Percentiles rank a stretch among this genome's conserved stretches.
These are phyloP conservation scores for Conops quadrifasciatus DNA, from an alignment of 2,888 invertebrate genomes.

Conservation along the genomic window DNA sequence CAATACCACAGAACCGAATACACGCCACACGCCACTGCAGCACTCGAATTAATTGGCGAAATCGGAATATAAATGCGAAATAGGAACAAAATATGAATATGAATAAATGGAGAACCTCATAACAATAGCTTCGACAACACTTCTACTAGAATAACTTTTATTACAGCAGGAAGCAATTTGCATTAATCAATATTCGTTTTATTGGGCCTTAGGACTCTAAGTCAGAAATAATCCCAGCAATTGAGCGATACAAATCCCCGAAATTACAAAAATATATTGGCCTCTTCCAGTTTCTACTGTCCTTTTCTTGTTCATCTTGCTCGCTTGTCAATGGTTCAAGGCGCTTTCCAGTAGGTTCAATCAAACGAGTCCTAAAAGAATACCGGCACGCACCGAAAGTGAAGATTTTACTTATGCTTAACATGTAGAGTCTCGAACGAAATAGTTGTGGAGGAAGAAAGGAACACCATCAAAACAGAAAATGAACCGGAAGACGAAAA, in stretches of 20 bases:
- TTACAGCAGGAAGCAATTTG: conserved; percentile 13
- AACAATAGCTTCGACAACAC: not conserved
- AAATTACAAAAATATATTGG: not conserved
- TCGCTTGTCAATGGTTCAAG: too few relatives aligned
- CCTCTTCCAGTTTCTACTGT: too few relatives aligned
- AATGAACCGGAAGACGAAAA: too few relatives aligned
- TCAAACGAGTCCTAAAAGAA: too few relatives aligned
- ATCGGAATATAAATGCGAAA: not conserved
- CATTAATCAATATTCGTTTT: not conserved
- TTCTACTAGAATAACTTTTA: not conserved
- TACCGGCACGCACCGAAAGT: too few relatives aligned
- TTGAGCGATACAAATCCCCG: not conserved
- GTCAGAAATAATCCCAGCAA: not conserved
- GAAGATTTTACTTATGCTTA: too few relatives aligned
- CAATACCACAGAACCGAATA: not conserved
- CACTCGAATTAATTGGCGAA: not conserved
- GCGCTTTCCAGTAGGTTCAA: too few relatives aligned
- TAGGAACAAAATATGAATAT: not conserved
- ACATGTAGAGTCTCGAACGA: too few relatives aligned
- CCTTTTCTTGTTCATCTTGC: too few relatives aligned
- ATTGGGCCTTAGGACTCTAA: not conserved
- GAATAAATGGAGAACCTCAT: not conserved
- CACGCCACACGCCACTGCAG: too few relatives aligned
- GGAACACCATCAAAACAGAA: too few relatives aligned
- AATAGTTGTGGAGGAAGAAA: too few relatives aligned